Evolutionary conservation across 2,888 invertebrate genomes (phyloP), one percentile per base, ranked within the genome.

Genomic region (Sarcophaga variegata): DNA sequence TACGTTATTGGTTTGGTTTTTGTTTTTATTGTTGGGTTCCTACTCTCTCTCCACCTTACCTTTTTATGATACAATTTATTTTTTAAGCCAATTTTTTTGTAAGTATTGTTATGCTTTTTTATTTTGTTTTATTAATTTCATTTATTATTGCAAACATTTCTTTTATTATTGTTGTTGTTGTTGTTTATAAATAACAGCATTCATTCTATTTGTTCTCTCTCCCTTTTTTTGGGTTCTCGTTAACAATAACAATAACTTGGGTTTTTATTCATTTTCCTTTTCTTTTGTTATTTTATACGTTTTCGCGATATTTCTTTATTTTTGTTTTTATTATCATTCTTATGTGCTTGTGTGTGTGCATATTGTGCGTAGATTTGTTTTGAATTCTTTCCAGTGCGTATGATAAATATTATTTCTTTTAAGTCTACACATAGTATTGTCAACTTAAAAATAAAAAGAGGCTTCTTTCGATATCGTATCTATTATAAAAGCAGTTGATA

Each of bases 171-270:
- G 54, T 54, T 54, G 14, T 14, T 54, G 54, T 54, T 54, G 54
- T 54, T 54, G 54, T 54, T 54, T 54, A 54, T 54, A 14, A 54
- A 54, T 14, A 54, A 12, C 54, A 54, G 5, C 54, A 14, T 14
- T 54, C 14, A 14, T 4, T 54, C 17, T 62, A 80, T 69, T 66
- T 45, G 20, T 63, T 72, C 60, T 66, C 76, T 76, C 60, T 83
- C 75, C 54, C 45, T 70, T 70, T 63, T 81, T 27, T 14, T 10
- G 59, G n/a, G n/a, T 60, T 14, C 63, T 54, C 45, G 14, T 20
- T 60, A 79, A 45, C 4, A 84, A 71, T 60, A 66, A 69, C 69
- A 69, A 49, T 66, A 27, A 25, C 10, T 74, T 1, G 10, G 22
- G n/a, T 4, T 59, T 54, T 4, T 64, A 20, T 14, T 25, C 6